Evolutionary conservation across 2,113 vertebrate genomes (phyloP).

Genomic region (Chelonoidis abingdonii): DNA sequence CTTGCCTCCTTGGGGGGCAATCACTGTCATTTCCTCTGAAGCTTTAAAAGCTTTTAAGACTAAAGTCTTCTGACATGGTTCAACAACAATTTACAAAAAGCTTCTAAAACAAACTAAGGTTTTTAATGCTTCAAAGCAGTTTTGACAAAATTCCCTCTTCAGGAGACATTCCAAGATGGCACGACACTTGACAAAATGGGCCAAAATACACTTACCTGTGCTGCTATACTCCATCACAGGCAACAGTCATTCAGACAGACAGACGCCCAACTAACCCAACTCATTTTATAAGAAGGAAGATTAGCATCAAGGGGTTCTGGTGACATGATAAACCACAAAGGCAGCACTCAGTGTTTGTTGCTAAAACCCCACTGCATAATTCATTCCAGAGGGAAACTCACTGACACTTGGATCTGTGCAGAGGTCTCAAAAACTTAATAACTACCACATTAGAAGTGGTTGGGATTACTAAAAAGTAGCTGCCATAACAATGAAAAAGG

Average conservation of each 20-base stretch:
- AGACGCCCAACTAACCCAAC: constrained; percentile 35
- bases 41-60: constrained; percentile 16
- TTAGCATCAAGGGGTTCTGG: constrained; percentile 34
- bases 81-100: constrained; percentile 9
- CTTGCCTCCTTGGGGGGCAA: neutral
- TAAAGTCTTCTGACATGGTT: neutral
- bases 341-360: neutral
- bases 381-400: constrained; percentile 57
- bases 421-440: neutral
- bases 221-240: neutral
- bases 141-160: neutral
- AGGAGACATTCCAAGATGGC: neutral
- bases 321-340: constrained; percentile 10
- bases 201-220: neutral
- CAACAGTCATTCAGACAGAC: constrained; percentile 35
- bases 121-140: neutral
- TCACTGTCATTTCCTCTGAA: neutral
- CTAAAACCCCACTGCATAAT: constrained; percentile 30
- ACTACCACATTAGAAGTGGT: neutral
- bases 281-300: neutral
- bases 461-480: neutral
- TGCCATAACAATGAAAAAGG: constrained; percentile 31
- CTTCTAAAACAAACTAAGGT: neutral
- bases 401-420: constrained; percentile 40
- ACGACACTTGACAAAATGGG: neutral